A percentile compares a stretch with the other conserved stretches of the same genome.
Conservation (phyloP, 2,888 invertebrate species). For the Diachrysia chrysitis region DNA sequence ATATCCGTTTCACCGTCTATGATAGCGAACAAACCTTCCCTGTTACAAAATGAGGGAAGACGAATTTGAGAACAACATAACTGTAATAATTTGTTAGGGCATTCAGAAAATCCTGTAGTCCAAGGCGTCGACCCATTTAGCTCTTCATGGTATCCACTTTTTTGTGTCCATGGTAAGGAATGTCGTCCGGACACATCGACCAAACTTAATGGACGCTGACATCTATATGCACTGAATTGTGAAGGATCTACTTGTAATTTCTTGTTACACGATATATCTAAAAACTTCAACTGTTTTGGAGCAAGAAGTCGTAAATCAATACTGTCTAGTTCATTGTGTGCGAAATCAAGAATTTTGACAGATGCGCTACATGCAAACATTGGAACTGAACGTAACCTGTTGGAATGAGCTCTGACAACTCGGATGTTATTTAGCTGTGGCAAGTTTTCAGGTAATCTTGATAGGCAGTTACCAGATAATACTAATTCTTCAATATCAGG, state of each 20-base stretch:
- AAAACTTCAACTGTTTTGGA: slow-evolving; percentile 94
- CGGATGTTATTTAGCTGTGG: slow-evolving; percentile 92
- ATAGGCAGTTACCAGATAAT: slow-evolving; percentile 94
- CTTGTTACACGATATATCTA: slow-evolving; percentile 95
- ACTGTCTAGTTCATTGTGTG: slow-evolving; percentile 95
- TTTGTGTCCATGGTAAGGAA: slow-evolving; percentile 90
- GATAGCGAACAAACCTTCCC: slow-evolving; percentile 94
- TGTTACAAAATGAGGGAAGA: slow-evolving; percentile 93
- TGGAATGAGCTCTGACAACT: slow-evolving; percentile 94
- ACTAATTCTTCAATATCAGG: slow-evolving; percentile 94
- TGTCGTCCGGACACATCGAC: slow-evolving; percentile 96
- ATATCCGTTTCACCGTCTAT: slow-evolving; percentile 94
- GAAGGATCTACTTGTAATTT: slow-evolving; percentile 95
- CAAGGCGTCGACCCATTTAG: slow-evolving; percentile 91
- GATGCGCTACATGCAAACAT: slow-evolving; percentile 93
- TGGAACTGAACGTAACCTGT: slow-evolving; percentile 93
- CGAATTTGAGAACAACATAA: slow-evolving; percentile 94
- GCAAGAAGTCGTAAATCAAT: slow-evolving; percentile 93
- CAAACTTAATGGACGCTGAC: slow-evolving; percentile 94
- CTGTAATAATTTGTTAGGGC: slow-evolving; percentile 92
- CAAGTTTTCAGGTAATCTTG: slow-evolving; percentile 93
- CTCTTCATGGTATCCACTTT: slow-evolving; percentile 87
- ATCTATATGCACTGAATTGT: slow-evolving; percentile 94
- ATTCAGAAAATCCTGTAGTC: slow-evolving; percentile 95
- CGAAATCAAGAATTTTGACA: slow-evolving; percentile 94